Base-by-base conservation (phyloP, 2,888 invertebrate species). In the Masnerella sp. region DNA sequence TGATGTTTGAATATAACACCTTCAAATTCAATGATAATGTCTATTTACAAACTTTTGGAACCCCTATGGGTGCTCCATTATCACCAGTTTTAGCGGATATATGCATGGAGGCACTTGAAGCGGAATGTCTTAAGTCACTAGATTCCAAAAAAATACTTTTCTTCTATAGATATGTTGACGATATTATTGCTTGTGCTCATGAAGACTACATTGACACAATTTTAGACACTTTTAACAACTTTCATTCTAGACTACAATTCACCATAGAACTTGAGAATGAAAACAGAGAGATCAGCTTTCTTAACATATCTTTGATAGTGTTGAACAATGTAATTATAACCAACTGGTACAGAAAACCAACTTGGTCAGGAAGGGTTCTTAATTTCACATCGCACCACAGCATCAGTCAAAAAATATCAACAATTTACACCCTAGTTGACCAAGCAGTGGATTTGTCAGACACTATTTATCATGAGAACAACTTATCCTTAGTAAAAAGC, bases 171-270 rank as follows among this genome's bases (percentile, higher is more conserved):
- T 14, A 12, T 11, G 28, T 17, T 2, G 32, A 51, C 17, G 38
- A 38, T 38, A 38, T 38, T 4, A 3, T 38, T 3, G 14, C 14
- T 3, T 38, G 38, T 14, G 9, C 9, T 38, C 38, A 12, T 7
- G 14, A 12, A 2, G 9, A 38, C 15, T 2, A 38, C 3, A 38
- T 38, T 5, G 15, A 38, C 5, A 9, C 11, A 12, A 9, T 38
- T 38, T 9, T 38, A 3, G 14, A 12, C 14, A 15, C 14, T 4
- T 38, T 38, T 14, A 38, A 38, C 9, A 38, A 9, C 5, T 38
- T 38, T 14, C 12, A 38, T 38, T 12, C 11, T 7, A 38, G 38
- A 38, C 9, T 38, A 15, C 38, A 38, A 38, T 38, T 38, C 14
- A 38, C 38, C 14, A 7, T 11, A 7, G 38, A 38, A 15, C 3